These are phyloP conservation scores for Rhabdomys pumilio DNA, from an alignment of 2,797 vertebrate species.

Conservation along the genomic window DNA sequence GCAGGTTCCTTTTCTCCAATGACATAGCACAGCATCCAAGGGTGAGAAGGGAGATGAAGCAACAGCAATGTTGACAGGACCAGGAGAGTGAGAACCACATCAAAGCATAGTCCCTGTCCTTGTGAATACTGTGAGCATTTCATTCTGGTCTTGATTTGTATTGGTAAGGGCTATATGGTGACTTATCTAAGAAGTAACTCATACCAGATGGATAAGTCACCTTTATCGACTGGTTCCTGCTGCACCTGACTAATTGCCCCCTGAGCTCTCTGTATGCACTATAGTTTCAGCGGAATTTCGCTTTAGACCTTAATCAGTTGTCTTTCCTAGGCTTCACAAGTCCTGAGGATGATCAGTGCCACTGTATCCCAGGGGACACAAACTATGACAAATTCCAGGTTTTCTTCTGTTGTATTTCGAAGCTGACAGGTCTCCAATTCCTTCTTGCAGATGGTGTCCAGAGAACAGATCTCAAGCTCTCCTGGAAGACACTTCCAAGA, in stretches of 20 bases:
- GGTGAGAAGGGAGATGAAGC: not conserved
- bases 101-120: not conserved
- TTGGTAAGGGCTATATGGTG: not conserved
- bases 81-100: not conserved
- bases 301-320: not conserved
- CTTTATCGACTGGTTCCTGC: not conserved
- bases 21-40: not conserved
- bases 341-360: not conserved
- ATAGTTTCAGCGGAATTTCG: slow-evolving; percentile 3
- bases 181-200: not conserved
- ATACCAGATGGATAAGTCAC: not conserved
- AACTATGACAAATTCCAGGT: not conserved
- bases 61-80: not conserved
- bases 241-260: not conserved
- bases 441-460: not conserved
- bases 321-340: not conserved
- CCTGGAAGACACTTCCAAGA: not conserved
- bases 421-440: not conserved
- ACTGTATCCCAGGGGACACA: not conserved
- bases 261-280: not conserved
- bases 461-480: not conserved
- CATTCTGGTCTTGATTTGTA: not conserved
- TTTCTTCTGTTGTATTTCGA: slow-evolving; percentile 7
- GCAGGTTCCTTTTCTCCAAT: not conserved
- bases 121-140: not conserved